Conservation (phyloP, 2,797 vertebrate species). For the Gambelia wislizenii region DNA sequence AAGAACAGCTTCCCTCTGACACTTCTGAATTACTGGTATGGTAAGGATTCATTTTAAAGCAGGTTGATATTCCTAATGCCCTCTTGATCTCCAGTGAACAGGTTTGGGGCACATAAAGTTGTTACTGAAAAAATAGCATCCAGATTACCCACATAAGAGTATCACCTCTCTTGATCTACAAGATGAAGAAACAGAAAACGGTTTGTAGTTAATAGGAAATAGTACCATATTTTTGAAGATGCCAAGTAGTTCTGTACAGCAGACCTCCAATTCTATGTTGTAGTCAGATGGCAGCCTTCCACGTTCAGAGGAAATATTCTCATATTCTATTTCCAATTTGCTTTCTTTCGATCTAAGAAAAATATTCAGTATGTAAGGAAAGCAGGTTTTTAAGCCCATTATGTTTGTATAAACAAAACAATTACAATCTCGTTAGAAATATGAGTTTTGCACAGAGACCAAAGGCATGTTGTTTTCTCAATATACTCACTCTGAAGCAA, state of each 20-base stretch:
- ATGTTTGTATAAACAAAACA: constrained; percentile 14
- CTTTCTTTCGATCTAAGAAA: constrained; percentile 76
- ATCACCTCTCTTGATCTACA: neutral
- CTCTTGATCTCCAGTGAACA: neutral
- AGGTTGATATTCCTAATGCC: neutral
- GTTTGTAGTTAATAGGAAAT: neutral
- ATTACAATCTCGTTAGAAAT: constrained; percentile 6
- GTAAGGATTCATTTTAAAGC: neutral
- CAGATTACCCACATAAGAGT: neutral
- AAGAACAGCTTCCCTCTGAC: neutral
- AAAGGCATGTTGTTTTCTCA: neutral
- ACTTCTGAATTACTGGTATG: neutral
- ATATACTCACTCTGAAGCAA: constrained; percentile 80
- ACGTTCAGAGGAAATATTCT: constrained; percentile 28
- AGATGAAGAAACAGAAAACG: neutral
- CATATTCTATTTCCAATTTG: constrained; percentile 66
- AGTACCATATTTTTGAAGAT: constrained; percentile 85
- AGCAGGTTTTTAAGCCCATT: neutral
- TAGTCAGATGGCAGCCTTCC: constrained; percentile 60
- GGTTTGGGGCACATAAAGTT: too few relatives aligned
- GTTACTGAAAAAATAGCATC: neutral
- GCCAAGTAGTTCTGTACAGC: constrained; percentile 83
- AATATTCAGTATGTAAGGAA: neutral
- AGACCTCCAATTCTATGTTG: constrained; percentile 78
- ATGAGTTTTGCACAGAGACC: constrained; percentile 12